Conservation (phyloP, 2,797 vertebrate species). For the Poecilia wingei region DNA sequence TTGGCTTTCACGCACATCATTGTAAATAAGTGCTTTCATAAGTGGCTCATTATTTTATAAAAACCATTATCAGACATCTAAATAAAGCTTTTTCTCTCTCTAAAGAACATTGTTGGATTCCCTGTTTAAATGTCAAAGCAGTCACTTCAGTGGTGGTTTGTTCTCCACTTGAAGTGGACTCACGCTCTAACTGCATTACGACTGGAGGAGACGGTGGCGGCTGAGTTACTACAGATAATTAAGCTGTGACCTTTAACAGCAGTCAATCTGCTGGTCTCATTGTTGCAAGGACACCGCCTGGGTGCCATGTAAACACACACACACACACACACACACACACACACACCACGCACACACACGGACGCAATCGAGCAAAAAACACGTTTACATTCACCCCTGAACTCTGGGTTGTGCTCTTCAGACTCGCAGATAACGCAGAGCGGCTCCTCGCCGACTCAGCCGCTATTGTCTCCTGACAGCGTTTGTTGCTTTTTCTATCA, state of each 20-base stretch:
- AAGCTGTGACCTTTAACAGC: constrained; percentile 43
- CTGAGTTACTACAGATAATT: constrained; percentile 34
- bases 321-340: constrained; percentile 6
- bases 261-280: constrained; percentile 13
- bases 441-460: constrained; percentile 17
- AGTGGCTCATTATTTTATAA: neutral
- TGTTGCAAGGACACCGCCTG: constrained; percentile 8
- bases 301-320: constrained; percentile 7
- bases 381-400: neutral
- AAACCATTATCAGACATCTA: neutral
- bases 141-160: neutral
- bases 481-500: constrained; percentile 57
- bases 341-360: neutral
- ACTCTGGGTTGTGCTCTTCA: neutral
- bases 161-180: constrained; percentile 24
- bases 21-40: neutral
- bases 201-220: constrained; percentile 12
- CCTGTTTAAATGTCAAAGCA: neutral
- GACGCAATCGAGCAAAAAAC: constrained; percentile 5
- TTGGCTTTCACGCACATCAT: neutral
- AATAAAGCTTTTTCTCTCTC: neutral
- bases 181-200: neutral
- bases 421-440: constrained; percentile 10
- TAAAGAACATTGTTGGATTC: neutral
- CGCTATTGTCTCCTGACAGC: constrained; percentile 54